Conservation (phyloP, 2,888 invertebrate species). For the Eupsilia transversa region DNA sequence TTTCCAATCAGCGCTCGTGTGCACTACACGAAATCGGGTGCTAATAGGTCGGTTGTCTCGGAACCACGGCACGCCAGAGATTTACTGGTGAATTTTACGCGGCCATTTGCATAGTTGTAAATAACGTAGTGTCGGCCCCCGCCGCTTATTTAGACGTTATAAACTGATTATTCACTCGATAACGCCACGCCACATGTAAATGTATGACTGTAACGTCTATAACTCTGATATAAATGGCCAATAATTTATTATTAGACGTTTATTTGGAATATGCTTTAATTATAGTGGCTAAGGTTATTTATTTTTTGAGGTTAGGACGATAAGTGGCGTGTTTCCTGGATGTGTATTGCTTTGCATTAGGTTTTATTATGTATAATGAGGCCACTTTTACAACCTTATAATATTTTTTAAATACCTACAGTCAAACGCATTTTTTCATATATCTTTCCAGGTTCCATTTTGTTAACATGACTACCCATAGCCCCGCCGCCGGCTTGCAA, state of each 20-base stretch:
- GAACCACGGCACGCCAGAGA: slow-evolving; percentile 71
- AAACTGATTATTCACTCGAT: slow-evolving; percentile 85
- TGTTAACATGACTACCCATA: slow-evolving; percentile 14
- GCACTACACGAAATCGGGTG: slow-evolving; percentile 61
- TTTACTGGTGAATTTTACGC: slow-evolving; percentile 80
- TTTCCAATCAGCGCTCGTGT: slow-evolving; percentile 64
- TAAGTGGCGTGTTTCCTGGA: slow-evolving; percentile 9
- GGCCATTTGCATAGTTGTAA: slow-evolving; percentile 83
- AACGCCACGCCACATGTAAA: slow-evolving; percentile 81
- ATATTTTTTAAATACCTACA: background rate
- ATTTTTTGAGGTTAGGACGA: background rate
- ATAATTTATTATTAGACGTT: slow-evolving; percentile 61
- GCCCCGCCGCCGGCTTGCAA: slow-evolving; percentile 32
- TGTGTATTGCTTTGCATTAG: slow-evolving; percentile 1
- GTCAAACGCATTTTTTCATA: slow-evolving; percentile 6
- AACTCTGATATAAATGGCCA: slow-evolving; percentile 68
- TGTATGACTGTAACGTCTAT: slow-evolving; percentile 74
- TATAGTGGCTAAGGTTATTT: slow-evolving; percentile 30
- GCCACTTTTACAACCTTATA: background rate
- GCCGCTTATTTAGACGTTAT: slow-evolving; percentile 86
- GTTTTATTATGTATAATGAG: slow-evolving; percentile 5
- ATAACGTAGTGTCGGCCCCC: slow-evolving; percentile 81
- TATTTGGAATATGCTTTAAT: slow-evolving; percentile 50
- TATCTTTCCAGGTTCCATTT: background rate
- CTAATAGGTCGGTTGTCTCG: slow-evolving; percentile 80